phyloP scores from a whole-genome alignment of 1,140 invertebrate species.

The Neodiprion pinetum region DNA sequence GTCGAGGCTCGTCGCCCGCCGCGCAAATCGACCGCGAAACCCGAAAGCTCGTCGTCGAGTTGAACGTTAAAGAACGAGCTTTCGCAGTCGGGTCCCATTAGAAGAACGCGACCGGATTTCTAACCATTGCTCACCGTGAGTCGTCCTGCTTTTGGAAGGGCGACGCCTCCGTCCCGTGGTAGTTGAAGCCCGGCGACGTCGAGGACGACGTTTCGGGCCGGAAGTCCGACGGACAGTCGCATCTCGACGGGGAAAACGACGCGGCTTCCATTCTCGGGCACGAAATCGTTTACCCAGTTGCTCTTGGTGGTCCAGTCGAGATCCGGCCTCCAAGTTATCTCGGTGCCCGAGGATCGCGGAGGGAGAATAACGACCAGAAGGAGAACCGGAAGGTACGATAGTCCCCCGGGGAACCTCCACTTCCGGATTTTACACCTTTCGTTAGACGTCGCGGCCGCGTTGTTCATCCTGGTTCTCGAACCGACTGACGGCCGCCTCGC shows the following conservation, averaged over 20 bases:
- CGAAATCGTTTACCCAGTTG: slow-evolving; percentile 46
- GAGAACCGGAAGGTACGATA: background rate
- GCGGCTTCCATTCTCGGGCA: slow-evolving; percentile 41
- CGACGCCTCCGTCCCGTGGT: slow-evolving; percentile 45
- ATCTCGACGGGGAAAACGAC: slow-evolving; percentile 49
- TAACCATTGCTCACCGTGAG: too few relatives aligned
- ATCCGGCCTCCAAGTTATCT: slow-evolving; percentile 52
- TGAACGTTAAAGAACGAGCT: too few relatives aligned
- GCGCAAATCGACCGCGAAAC: too few relatives aligned
- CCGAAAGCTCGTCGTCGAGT: too few relatives aligned
- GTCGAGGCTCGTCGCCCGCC: background rate
- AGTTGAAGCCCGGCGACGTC: slow-evolving; percentile 47
- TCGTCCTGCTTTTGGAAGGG: slow-evolving; percentile 40
- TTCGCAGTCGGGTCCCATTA: too few relatives aligned
- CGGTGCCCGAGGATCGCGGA: slow-evolving; percentile 9
- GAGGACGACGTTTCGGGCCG: slow-evolving; percentile 22
- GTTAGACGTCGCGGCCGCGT: background rate
- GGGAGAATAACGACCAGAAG: too few relatives aligned
- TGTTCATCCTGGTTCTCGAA: background rate
- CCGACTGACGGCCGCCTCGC: background rate
- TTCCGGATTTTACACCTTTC: background rate
- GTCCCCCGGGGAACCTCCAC: background rate
- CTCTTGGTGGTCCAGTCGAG: slow-evolving; percentile 46
- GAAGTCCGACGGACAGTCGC: slow-evolving; percentile 47
- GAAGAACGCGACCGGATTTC: too few relatives aligned